Base-by-base conservation (phyloP, 2,113 vertebrate genomes). In the Thamnophis sirtalis region DNA sequence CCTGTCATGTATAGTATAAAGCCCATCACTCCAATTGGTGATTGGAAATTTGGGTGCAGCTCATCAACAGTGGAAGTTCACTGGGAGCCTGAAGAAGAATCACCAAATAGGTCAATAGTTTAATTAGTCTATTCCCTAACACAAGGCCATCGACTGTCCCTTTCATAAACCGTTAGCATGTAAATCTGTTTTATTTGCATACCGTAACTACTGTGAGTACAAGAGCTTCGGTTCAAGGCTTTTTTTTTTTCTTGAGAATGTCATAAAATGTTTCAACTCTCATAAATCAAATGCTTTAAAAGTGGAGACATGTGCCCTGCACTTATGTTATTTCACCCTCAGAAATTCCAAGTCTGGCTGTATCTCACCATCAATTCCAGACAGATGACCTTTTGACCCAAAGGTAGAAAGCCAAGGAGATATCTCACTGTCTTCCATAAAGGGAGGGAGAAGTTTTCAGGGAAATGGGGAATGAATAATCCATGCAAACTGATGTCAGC, bases 201-300 rank as follows among this genome's bases (percentile, higher is more conserved):
- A 68, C 33, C 38, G 49, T 50, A 19, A n/a, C 86, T 21, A 43
- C 48, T 15, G 24, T 87, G 43, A 60, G 84, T 26, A 22, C 24
- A 51, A 88, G 24, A 88, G 22, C 17, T 84, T 1, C 11, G 3
- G 48, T 38, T 9, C 38, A 86, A 55, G 84, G 48, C 88, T 2
- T 43, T 43, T 15, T n/a, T 84, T 55, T 4, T 89, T 84, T 84
- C 92, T 84, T 26, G 24, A 38, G 56, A 93, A 86, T 13, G 26
- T 24, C 33, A 56, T 43, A 89, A 87, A 80, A 91, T 93, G 89
- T 86, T 88, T 86, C 87, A 86, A 87, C 55, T 55, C 38, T 43
- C 73, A 91, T 93, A 93, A 93, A 91, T 93, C 92, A 93, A 91
- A 56, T n/a, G 22, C 22, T 91, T 91, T 93, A 86, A 63, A 91